These are phyloP conservation scores for Oreochromis niloticus DNA, from an alignment of 2,113 vertebrate genomes.

Conservation along the genomic window DNA sequence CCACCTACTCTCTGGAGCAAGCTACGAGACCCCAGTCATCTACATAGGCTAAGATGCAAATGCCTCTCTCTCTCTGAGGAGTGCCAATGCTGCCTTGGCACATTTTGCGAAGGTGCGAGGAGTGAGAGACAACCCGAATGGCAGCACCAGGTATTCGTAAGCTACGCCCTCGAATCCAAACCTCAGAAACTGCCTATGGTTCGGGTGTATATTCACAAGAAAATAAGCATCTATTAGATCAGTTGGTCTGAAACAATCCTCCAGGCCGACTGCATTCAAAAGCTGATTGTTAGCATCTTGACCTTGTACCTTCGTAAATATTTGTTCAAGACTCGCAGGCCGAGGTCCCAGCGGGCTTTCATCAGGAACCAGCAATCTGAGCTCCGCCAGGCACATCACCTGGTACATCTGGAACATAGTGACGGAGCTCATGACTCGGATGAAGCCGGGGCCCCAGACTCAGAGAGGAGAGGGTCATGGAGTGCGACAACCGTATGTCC, in stretches of 20 bases:
- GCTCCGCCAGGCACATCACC: not conserved
- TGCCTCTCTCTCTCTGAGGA: not conserved
- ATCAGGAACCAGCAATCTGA: not conserved
- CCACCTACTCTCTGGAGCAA: not conserved
- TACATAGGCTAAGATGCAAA: not conserved
- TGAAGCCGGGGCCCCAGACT: not conserved
- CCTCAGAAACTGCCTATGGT: not conserved
- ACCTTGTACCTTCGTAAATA: not conserved
- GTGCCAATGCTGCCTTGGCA: not conserved
- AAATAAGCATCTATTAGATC: not conserved
- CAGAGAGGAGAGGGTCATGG: not conserved
- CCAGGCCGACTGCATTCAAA: not conserved
- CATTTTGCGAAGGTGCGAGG: not conserved
- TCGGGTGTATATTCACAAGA: not conserved
- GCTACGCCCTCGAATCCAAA: not conserved
- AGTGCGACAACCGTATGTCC: not conserved
- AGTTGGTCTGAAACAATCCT: not conserved
- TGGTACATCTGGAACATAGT: not conserved
- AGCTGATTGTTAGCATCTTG: not conserved
- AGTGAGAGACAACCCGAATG: not conserved
- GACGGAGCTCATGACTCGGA: not conserved
- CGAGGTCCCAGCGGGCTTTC: not conserved
- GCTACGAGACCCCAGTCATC: not conserved
- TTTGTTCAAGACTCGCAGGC: not conserved
- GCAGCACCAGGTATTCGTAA: not conserved